These are phyloP conservation scores for Diarsia brunnea DNA, from an alignment of 2,888 invertebrate species.

Conservation along the genomic window DNA sequence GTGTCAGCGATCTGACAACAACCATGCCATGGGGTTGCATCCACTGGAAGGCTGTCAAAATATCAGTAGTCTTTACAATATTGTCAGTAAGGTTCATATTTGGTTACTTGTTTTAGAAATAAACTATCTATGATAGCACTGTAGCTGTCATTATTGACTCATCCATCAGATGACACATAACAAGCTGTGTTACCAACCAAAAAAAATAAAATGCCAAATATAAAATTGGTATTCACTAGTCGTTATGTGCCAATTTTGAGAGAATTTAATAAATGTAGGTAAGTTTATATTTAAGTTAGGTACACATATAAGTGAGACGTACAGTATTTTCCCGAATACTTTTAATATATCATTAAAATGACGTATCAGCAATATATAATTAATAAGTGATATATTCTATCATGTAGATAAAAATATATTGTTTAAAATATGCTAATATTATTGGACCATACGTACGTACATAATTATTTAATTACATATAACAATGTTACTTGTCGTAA, in stretches of 20 bases:
- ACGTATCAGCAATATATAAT: conserved; percentile 77
- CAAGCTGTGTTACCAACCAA: conserved; percentile 57
- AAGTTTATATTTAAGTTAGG: conserved; percentile 65
- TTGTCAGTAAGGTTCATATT: neutral
- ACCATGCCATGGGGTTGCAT: neutral
- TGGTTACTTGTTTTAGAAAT: neutral
- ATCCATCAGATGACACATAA: conserved; percentile 41
- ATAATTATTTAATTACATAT: conserved; percentile 54
- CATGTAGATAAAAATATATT: conserved; percentile 59
- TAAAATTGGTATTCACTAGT: conserved; percentile 71
- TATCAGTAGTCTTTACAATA: neutral
- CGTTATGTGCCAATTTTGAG: conserved; percentile 85
- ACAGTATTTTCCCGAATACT: conserved; percentile 79
- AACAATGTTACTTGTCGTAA: conserved; percentile 55
- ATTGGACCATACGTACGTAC: conserved; percentile 73
- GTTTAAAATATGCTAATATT: conserved; percentile 65
- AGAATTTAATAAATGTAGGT: conserved; percentile 83
- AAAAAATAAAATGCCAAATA: conserved; percentile 65
- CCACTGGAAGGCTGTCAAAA: neutral
- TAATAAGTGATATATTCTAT: conserved; percentile 69
- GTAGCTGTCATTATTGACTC: neutral
- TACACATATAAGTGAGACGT: conserved; percentile 71
- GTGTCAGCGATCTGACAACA: neutral
- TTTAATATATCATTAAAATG: conserved; percentile 73
- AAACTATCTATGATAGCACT: neutral